Base-by-base conservation (phyloP, 2,888 invertebrate genomes). In the Aromia moschata region DNA sequence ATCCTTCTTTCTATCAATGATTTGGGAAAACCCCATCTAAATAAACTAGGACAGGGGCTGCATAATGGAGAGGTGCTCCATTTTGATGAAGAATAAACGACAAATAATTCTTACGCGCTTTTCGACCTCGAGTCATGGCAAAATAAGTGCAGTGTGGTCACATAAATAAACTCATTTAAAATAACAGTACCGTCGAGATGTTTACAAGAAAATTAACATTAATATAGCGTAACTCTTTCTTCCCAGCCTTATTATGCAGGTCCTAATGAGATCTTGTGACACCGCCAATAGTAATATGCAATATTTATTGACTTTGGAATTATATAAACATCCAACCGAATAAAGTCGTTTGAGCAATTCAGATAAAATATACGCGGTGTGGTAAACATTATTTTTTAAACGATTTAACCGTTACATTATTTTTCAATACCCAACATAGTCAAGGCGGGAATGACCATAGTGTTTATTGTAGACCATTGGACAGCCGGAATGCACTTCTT, bases 321-420 rank as follows among this genome's bases (percentile, higher is more conserved):
- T 46, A 60, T 56, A 49, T 56, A 51, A 61, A 57, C 57, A 56
- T 61, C n/a, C 40, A 54, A 61, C 57, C 38, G 41, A 18, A 55
- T 61, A 55, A 61, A 61, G 54, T 61, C 49, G 53, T 43, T 25
- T 33, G 15, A 51, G 56, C 52, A 52, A 46, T 60, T 52, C 51
- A 52, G 45, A 51, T 31, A 25, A 25, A 40, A 51, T 40, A 44
- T 31, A 40, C 30, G 44, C 45, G 51, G 31, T 55, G 58, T 56
- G 41, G 30, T 52, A 52, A 55, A 56, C 52, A 58, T 53, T 55
- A 58, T 67, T 65, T 67, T 63, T 58, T 56, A 60, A 59, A 54
- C 57, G 54, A 60, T 33, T 64, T 61, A 61, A 66, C 64, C 65
- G 64, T 65, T 68, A 66, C 60, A 49, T 56, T 58, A 56, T 59